A percentile compares a stretch with the other conserved stretches of the same genome.
phyloP scores from a whole-genome alignment of 2,113 vertebrate species.

The Zosterops pallidus region DNA sequence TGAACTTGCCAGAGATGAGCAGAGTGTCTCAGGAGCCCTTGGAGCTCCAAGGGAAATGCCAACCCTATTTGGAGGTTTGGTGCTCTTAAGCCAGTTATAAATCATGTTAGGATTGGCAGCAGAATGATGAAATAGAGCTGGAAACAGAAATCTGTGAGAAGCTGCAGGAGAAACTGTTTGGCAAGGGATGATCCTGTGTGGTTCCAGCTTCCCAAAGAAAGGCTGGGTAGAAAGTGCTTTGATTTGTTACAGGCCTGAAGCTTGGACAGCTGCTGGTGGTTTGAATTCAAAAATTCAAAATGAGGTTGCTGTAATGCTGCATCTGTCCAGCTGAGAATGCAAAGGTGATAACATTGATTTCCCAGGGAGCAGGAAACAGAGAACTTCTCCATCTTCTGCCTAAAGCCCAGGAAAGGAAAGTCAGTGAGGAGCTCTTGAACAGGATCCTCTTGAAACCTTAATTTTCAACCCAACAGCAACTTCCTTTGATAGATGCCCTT shows the following conservation, averaged over 20 bases:
- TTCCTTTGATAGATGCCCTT: not conserved
- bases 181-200: not conserved
- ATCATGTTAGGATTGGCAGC: not conserved
- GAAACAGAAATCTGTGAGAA: not conserved
- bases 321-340: slow-evolving; percentile 6
- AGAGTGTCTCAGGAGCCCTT: not conserved
- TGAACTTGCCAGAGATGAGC: not conserved
- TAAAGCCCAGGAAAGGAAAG: slow-evolving; percentile 14
- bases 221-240: not conserved
- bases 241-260: not conserved
- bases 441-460: slow-evolving; percentile 22
- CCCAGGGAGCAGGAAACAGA: slow-evolving; percentile 24
- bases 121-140: not conserved
- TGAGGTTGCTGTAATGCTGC: not conserved
- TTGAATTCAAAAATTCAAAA: not conserved
- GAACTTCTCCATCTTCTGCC: slow-evolving; percentile 20
- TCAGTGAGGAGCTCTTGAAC: slow-evolving; percentile 22
- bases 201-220: not conserved
- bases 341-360: slow-evolving; percentile 35
- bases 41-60: not conserved
- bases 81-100: not conserved
- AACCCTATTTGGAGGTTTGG: not conserved
- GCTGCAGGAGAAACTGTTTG: not conserved
- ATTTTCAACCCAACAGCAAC: not conserved
- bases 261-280: not conserved